Base-by-base conservation (phyloP, 2,888 invertebrate genomes). In the Argyresthia goedartella region DNA sequence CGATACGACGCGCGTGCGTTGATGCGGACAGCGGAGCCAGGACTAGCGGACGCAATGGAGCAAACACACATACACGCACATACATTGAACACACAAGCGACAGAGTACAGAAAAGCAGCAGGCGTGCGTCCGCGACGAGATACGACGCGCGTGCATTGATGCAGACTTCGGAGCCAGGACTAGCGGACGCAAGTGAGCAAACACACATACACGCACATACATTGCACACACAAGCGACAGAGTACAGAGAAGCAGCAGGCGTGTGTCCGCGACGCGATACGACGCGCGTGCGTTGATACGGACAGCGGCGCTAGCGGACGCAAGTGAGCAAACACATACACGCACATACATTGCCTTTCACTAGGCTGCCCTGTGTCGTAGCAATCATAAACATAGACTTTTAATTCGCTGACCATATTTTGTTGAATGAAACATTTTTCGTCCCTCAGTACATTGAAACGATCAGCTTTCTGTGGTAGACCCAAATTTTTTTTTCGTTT, bases 11-110 rank as follows among this genome's bases (percentile, higher is more conserved):
- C 59, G 97, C 97, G 0, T 93, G 98, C 56, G 90, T 92, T 1
- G 99, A 99, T 88, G 98, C 99, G 0, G 99, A 99, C 78, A 91
- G 93, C 34, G 94, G 94, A 50, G 97, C 98, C 0, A 84, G 99
- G 60, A 91, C 91, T 9, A 89, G 90, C 64, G 93, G 95, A 0
- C 89, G 97, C 67, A 93, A 92, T 95, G 96, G 74, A 76, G 87
- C 69, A 39, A 3, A 3, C 39, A 39, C 39, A 39, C 39, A 39
- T n/a, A 39, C 8, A 9, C 39, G 2, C 8, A 11, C 8, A 39
- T 25, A 25, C 6, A 4, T 25, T 25, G 25, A 6, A 25, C 25
- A 25, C 25, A 25, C 25, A 25, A 4, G n/a, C 89, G 93, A 25
- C 25, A 25, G 25, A 25, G 91, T 6, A 25, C 25, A 25, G 97